These are phyloP conservation scores for Mirza zaza DNA, from an alignment of 2,113 vertebrate genomes.

Conservation along the genomic window DNA sequence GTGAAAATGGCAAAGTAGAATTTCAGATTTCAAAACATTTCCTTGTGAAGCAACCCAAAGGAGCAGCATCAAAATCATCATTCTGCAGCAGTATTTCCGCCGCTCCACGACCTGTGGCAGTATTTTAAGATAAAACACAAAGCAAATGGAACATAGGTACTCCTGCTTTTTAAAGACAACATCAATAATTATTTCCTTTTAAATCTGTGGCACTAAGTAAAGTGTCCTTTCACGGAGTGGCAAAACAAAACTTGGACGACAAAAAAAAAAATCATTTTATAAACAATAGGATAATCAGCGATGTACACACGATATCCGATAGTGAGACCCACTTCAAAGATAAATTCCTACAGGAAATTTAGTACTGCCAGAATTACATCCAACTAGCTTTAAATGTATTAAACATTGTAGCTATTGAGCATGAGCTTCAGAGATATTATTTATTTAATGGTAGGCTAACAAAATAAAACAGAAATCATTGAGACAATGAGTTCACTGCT, in stretches of 20 bases:
- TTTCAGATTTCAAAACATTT: conserved; percentile 74
- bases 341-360: background rate
- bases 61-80: background rate
- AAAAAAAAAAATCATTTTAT: background rate
- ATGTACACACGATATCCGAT: background rate
- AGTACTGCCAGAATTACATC: background rate
- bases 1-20: conserved; percentile 70
- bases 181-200: background rate
- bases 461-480: background rate
- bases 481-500: background rate
- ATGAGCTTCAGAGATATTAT: background rate
- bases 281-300: background rate
- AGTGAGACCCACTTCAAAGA: background rate
- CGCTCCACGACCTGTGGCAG: background rate
- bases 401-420: background rate
- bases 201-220: background rate
- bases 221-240: background rate
- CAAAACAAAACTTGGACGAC: background rate
- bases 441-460: background rate
- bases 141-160: background rate
- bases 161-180: background rate
- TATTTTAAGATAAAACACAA: background rate
- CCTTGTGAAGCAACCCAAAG: conserved; percentile 58
- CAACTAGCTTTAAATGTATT: background rate
- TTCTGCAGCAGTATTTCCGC: background rate